These are phyloP conservation scores for Aspiorhynchus laticeps DNA, from an alignment of 2,113 vertebrate genomes.

Conservation along the genomic window DNA sequence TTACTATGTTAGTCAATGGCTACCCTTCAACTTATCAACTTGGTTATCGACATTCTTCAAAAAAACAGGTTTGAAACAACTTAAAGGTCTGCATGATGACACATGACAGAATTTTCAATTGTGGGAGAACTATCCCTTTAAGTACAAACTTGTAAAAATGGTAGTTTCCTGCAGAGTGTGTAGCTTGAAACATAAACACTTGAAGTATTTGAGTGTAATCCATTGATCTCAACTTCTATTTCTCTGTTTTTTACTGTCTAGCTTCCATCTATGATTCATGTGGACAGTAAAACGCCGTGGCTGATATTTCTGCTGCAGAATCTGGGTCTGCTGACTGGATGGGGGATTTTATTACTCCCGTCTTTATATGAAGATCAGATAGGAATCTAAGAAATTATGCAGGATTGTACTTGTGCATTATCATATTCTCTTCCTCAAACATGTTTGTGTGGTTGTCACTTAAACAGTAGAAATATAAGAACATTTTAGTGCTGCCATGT, in stretches of 20 bases:
- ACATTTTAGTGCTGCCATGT: neutral
- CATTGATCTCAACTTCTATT: neutral
- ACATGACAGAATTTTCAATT: no score
- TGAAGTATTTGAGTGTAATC: neutral
- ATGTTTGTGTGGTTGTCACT: neutral
- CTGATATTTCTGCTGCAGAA: constrained; percentile 84
- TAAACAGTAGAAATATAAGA: neutral
- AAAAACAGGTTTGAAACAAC: neutral
- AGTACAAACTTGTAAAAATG: no score
- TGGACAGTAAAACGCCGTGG: constrained; percentile 76
- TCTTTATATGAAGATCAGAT: constrained; percentile 85
- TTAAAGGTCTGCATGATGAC: neutral
- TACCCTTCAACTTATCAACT: no score
- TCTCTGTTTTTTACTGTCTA: constrained; percentile 43
- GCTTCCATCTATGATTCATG: constrained; percentile 80
- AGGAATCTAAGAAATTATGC: constrained; percentile 23
- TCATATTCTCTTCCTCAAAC: neutral
- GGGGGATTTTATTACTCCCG: constrained; percentile 81
- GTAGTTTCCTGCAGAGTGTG: no score
- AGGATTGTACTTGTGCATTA: neutral
- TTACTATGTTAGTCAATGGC: neutral
- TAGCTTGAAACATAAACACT: neutral
- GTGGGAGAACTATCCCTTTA: no score
- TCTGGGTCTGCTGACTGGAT: constrained; percentile 82
- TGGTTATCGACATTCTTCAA: no score